Percentiles rank a stretch among this genome's conserved stretches.
Evolutionary conservation across 2,113 vertebrate species (phyloP).

Genomic region (Ondatra zibethicus): DNA sequence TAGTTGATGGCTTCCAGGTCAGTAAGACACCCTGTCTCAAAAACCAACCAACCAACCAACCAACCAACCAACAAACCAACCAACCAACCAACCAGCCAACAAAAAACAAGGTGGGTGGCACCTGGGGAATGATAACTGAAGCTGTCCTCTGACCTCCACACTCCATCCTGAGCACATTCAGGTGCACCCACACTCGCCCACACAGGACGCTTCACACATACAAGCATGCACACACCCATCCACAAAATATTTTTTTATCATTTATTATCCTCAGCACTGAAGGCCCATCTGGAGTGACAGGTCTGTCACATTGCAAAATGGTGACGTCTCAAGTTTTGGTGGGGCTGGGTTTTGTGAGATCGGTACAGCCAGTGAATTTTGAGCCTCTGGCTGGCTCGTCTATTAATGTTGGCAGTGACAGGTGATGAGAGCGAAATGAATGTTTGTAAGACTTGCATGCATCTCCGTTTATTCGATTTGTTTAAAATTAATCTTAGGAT

Average conservation of each 20-base stretch:
- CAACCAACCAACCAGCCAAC: no score
- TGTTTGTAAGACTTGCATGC: constrained; percentile 53
- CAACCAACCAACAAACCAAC: no score
- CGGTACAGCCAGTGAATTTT: neutral
- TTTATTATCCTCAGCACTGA: neutral
- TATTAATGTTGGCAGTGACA: constrained; percentile 54
- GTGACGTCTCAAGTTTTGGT: neutral
- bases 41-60: no score
- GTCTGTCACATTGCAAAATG: constrained; percentile 16
- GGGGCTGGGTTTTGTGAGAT: neutral
- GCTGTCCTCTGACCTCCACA: neutral
- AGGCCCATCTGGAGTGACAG: neutral
- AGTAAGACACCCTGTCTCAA: neutral
- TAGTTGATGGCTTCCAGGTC: neutral
- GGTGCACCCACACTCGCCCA: neutral
- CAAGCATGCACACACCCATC: neutral
- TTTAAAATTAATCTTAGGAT: constrained; percentile 75
- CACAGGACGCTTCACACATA: neutral
- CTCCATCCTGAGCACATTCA: no score
- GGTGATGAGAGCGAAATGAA: constrained; percentile 43
- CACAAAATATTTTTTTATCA: neutral
- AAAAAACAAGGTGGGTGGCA: neutral
- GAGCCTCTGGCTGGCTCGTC: constrained; percentile 2
- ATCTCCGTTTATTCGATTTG: constrained; percentile 71
- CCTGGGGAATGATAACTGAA: neutral